Evolutionary conservation across 2,113 vertebrate genomes (phyloP).

Genomic region (Morone chrysops): DNA sequence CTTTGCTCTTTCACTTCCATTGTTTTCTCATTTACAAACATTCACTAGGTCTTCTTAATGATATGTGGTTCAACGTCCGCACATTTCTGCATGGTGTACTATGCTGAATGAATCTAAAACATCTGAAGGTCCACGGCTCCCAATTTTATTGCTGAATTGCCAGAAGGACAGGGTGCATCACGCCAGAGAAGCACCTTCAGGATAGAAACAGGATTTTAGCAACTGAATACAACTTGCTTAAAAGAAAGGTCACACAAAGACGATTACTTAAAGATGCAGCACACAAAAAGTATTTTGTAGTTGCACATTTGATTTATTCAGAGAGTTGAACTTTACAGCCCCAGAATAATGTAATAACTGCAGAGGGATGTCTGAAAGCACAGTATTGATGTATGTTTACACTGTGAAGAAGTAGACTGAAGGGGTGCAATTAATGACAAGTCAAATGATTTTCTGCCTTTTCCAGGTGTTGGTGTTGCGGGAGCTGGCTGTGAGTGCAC

Average conservation of each 20-base stretch:
- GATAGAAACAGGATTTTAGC: not conserved
- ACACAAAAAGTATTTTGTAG: too few relatives aligned
- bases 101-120: not conserved
- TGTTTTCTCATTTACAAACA: not conserved
- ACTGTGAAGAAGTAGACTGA: not conserved
- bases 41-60: not conserved
- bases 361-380: not conserved
- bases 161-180: too few relatives aligned
- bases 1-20: not conserved
- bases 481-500: conserved; percentile 96
- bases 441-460: not conserved
- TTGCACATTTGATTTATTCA: not conserved
- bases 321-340: not conserved
- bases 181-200: not conserved
- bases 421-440: not conserved
- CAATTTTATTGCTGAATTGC: not conserved
- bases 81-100: not conserved
- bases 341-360: not conserved
- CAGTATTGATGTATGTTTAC: not conserved
- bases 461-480: conserved; percentile 94
- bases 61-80: not conserved
- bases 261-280: too few relatives aligned
- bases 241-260: too few relatives aligned
- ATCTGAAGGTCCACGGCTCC: not conserved
- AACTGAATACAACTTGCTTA: not conserved